Evolutionary conservation across 2,113 vertebrate genomes (phyloP).

Genomic region (Orycteropus afer): DNA sequence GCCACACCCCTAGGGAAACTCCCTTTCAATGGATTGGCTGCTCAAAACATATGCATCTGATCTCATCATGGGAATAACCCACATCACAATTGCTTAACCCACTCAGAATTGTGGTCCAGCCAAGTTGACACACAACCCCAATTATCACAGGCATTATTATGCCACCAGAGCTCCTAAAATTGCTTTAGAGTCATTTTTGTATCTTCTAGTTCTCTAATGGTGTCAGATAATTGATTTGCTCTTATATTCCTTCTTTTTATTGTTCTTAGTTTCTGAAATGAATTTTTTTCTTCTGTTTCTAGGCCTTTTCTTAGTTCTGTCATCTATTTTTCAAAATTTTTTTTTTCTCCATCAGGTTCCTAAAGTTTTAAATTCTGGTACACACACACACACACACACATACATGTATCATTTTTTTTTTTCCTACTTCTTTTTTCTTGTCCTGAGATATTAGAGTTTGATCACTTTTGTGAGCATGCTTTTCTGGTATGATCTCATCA

Average conservation of each 20-base stretch:
- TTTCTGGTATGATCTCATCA: not conserved
- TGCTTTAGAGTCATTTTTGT: no score
- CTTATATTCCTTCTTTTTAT: not conserved
- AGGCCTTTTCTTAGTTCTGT: not conserved
- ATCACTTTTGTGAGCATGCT: not conserved
- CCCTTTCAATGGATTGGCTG: no score
- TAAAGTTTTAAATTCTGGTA: constrained; percentile 21
- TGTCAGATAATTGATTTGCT: not conserved
- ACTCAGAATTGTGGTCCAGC: no score
- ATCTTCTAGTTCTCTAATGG: not conserved
- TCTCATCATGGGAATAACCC: no score
- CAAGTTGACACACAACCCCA: no score
- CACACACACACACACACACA: no score
- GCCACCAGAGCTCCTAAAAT: no score
- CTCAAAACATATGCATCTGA: no score
- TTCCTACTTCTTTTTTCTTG: not conserved
- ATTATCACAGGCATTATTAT: no score
- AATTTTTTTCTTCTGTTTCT: not conserved
- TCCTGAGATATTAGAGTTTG: not conserved
- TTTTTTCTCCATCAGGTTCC: not conserved
- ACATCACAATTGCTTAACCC: no score
- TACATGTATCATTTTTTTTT: not conserved
- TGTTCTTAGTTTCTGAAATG: not conserved
- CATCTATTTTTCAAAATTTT: not conserved
- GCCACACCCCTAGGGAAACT: no score